Conservation (phyloP, 2,797 vertebrate genomes). For the Poecilia gillii region DNA sequence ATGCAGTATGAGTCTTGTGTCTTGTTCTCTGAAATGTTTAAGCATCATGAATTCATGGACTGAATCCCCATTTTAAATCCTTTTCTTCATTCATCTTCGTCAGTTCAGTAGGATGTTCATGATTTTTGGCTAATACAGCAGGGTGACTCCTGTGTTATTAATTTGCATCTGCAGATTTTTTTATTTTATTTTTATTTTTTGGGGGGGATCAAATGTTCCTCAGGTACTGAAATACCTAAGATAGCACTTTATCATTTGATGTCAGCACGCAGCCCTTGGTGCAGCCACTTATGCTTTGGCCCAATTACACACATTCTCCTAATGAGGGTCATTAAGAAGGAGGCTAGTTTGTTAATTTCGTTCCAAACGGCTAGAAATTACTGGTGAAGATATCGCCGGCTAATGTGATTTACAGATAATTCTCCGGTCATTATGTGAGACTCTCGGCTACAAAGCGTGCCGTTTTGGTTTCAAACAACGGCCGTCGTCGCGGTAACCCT, state of each 20-base stretch:
- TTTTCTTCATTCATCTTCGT: background rate
- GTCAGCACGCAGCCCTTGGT: background rate
- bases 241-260: background rate
- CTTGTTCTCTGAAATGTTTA: background rate
- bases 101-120: background rate
- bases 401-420: constrained; percentile 30
- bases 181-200: background rate
- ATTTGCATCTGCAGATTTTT: background rate
- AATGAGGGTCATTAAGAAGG: constrained; percentile 37
- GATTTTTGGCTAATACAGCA: background rate
- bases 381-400: background rate
- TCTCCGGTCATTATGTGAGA: constrained; percentile 3
- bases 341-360: constrained; percentile 13
- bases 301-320: constrained; percentile 18
- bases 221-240: background rate
- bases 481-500: background rate
- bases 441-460: background rate
- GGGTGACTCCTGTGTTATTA: background rate
- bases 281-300: background rate
- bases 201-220: background rate
- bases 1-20: background rate
- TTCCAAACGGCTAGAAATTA: constrained; percentile 19
- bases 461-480: constrained; percentile 4
- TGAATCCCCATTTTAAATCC: background rate
- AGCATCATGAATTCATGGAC: background rate